Evolutionary conservation across 2,888 invertebrate species (phyloP).

Genomic region (Platycnemis pennipes): DNA sequence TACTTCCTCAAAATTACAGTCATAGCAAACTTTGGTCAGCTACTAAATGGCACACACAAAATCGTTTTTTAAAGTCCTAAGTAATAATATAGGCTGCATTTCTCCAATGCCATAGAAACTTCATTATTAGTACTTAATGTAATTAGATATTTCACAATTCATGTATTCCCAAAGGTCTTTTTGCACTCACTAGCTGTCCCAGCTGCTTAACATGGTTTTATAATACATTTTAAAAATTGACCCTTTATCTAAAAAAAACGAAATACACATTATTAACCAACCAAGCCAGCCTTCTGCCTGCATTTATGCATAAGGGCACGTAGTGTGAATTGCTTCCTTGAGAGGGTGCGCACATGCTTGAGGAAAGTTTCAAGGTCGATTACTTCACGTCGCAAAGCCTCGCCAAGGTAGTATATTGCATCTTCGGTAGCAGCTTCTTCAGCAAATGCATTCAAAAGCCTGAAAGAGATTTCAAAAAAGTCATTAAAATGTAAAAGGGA

Average conservation of each 20-base stretch:
- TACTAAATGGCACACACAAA: constrained; percentile 43
- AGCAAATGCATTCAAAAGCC: constrained; percentile 95
- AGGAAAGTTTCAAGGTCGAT: constrained; percentile 98
- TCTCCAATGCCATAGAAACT: constrained; percentile 16
- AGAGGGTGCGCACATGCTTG: constrained; percentile 96
- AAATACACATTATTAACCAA: constrained; percentile 72
- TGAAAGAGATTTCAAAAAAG: constrained; percentile 77
- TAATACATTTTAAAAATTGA: constrained; percentile 16
- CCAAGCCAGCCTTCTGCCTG: constrained; percentile 92
- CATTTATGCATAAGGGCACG: constrained; percentile 98
- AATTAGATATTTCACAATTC: background rate
- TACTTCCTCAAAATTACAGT: background rate
- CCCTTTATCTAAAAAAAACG: background rate
- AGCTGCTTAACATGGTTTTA: background rate
- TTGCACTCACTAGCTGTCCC: background rate
- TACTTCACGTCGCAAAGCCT: constrained; percentile 94
- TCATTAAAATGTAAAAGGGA: constrained; percentile 39
- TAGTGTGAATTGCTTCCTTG: constrained; percentile 97
- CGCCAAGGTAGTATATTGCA: constrained; percentile 98
- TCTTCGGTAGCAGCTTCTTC: constrained; percentile 99
- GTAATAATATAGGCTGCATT: background rate
- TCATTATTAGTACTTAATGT: background rate
- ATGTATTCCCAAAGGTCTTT: background rate
- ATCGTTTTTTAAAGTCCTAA: background rate
- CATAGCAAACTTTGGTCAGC: background rate